phyloP scores from a whole-genome alignment of 2,113 vertebrate species.

The Phalacrocorax pelagicus region DNA sequence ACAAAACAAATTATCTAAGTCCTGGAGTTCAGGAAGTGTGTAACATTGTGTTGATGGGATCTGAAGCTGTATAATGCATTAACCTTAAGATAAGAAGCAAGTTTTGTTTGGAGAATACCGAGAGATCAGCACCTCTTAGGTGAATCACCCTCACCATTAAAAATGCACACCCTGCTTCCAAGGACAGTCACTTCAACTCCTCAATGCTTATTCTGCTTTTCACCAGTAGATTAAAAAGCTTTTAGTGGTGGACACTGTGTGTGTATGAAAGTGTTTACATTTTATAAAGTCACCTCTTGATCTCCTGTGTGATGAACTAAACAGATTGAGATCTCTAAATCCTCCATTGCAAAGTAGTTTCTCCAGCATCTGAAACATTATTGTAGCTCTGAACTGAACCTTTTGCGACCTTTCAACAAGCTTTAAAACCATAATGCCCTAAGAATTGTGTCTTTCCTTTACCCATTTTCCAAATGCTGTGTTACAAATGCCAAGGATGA shows the following conservation, averaged over 20 bases:
- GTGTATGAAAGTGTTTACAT: not conserved
- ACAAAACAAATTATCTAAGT: not conserved
- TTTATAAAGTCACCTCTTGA: conserved; percentile 46
- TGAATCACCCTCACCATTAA: not conserved
- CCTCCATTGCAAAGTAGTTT: not conserved
- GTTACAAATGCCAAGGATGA: not conserved
- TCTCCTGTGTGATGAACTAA: not conserved
- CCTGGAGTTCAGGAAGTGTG: not conserved
- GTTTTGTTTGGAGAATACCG: not conserved
- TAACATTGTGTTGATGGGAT: not conserved
- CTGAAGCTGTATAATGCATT: not conserved
- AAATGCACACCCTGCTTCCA: conserved; percentile 1
- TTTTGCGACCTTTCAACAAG: not conserved
- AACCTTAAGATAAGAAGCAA: not conserved
- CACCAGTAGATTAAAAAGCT: conserved; percentile 33
- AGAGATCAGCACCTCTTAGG: not conserved
- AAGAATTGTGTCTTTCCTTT: not conserved
- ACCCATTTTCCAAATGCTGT: not conserved
- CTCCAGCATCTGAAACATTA: conserved; percentile 2
- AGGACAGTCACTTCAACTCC: not conserved
- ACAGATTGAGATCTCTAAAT: conserved; percentile 25
- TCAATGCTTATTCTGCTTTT: not conserved
- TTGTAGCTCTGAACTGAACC: not conserved
- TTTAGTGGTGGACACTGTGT: conserved; percentile 6
- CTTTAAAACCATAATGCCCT: not conserved